Conservation (phyloP, 2,888 invertebrate species). For the Euplexia lucipara region DNA sequence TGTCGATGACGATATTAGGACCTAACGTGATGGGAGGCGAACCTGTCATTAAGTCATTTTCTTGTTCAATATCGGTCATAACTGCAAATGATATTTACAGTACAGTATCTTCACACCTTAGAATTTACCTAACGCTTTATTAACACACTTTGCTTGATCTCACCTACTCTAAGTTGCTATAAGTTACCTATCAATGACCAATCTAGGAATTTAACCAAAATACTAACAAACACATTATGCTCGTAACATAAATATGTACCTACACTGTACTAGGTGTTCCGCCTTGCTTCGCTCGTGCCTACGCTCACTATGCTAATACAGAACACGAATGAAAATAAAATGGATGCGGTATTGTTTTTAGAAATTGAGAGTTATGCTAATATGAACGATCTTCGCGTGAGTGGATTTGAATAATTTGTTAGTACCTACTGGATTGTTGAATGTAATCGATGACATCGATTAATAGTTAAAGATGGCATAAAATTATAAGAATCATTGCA, state of each 20-base stretch:
- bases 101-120: conserved; percentile 24
- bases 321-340: conserved; percentile 61
- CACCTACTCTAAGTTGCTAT: neutral
- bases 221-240: neutral
- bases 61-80: conserved; percentile 16
- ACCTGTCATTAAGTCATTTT: conserved; percentile 35
- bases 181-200: neutral
- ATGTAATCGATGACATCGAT: conserved; percentile 15
- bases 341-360: conserved; percentile 74
- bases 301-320: conserved; percentile 68
- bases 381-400: conserved; percentile 65
- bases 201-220: conserved; percentile 26
- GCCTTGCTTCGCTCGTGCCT: conserved; percentile 66
- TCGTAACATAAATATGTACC: conserved; percentile 52
- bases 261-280: conserved; percentile 60
- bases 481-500: no score
- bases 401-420: conserved; percentile 44
- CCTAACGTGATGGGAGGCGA: conserved; percentile 29
- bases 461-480: conserved; percentile 10
- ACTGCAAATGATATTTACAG: conserved; percentile 4
- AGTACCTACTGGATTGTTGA: conserved; percentile 58
- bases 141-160: neutral
- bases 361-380: conserved; percentile 75
- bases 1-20: conserved; percentile 13
- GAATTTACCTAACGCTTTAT: neutral